Evolutionary conservation across 2,113 vertebrate species (phyloP).

Genomic region (Steatornis caripensis): DNA sequence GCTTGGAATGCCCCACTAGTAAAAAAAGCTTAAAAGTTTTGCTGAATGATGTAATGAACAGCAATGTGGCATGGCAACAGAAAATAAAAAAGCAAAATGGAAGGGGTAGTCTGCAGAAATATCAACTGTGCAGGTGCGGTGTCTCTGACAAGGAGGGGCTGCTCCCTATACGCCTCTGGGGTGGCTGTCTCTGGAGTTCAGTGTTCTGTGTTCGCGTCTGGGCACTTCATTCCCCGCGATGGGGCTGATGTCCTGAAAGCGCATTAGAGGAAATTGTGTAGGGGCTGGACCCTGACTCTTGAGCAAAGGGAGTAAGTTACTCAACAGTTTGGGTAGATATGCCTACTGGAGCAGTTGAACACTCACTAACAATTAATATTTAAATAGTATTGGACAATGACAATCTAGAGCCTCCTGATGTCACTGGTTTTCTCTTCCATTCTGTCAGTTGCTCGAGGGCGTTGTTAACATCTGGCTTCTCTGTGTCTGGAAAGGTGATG

Average conservation of each 20-base stretch:
- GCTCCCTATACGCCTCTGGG: fast-evolving
- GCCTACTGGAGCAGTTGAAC: background rate
- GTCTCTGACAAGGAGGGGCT: background rate
- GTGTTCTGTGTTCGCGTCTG: background rate
- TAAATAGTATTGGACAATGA: background rate
- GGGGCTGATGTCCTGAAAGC: background rate
- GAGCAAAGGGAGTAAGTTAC: background rate
- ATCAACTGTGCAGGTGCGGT: fast-evolving
- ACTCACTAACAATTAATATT: background rate
- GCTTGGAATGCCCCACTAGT: background rate
- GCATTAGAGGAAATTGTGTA: background rate
- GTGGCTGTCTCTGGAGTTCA: too few relatives aligned
- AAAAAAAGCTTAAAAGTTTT: background rate
- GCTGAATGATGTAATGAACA: background rate
- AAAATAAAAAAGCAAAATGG: background rate
- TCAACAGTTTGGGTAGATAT: background rate
- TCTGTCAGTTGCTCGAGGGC: background rate
- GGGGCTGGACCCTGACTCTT: background rate
- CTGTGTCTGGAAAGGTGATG: background rate
- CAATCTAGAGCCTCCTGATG: background rate
- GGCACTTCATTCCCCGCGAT: background rate
- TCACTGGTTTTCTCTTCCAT: background rate
- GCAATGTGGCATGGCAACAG: background rate
- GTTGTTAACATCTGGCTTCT: background rate
- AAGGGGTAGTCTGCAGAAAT: background rate